phyloP scores from a whole-genome alignment of 2,797 vertebrate genomes.

The Gadopsis bispinosus region DNA sequence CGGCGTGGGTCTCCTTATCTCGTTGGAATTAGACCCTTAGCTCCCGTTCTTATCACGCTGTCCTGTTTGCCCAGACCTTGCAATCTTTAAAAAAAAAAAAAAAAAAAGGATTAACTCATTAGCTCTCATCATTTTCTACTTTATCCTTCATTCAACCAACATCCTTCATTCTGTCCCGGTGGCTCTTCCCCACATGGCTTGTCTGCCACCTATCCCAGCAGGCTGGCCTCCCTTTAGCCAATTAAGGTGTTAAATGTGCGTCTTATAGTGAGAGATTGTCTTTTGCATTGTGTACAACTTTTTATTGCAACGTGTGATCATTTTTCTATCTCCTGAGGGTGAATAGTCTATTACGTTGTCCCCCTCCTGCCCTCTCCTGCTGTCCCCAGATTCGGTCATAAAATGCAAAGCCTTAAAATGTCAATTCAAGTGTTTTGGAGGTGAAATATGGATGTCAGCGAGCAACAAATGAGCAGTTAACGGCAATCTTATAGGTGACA shows the following conservation, averaged over 20 bases:
- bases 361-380: background rate
- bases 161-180: constrained; percentile 24
- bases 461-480: constrained; percentile 15
- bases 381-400: background rate
- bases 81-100: constrained; percentile 69
- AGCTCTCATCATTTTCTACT: constrained; percentile 62
- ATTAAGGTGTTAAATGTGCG: constrained; percentile 61
- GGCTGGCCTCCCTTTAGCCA: constrained; percentile 48
- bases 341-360: background rate
- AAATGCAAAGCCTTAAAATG: constrained; percentile 24
- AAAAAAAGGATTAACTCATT: constrained; percentile 79
- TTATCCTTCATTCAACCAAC: constrained; percentile 55
- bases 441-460: background rate
- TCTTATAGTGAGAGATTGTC: constrained; percentile 29
- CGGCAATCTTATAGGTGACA: background rate
- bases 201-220: constrained; percentile 26
- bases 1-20: constrained; percentile 77
- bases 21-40: constrained; percentile 87
- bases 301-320: constrained; percentile 10
- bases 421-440: background rate
- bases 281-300: constrained; percentile 7
- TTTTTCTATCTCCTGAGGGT: constrained; percentile 1
- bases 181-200: constrained; percentile 18
- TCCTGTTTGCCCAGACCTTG: constrained; percentile 83
- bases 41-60: constrained; percentile 80